A percentile compares a stretch with the other conserved stretches of the same genome.
Conservation (phyloP, 2,113 vertebrate genomes). For the Suncus etruscus region DNA sequence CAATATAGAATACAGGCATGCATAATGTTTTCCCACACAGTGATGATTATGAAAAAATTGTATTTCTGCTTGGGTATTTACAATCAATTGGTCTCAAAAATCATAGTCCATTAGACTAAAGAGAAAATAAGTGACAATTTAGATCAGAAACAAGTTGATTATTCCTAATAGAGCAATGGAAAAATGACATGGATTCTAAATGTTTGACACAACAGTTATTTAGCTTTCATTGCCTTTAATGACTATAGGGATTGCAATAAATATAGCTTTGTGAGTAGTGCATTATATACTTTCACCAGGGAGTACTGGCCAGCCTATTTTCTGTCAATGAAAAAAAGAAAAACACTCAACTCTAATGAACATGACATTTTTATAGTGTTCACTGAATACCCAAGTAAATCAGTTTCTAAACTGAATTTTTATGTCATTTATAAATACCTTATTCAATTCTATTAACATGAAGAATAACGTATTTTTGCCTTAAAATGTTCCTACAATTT, state of each 20-base stretch:
- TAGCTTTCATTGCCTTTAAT: constrained; percentile 62
- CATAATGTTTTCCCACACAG: not conserved
- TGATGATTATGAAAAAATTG: not conserved
- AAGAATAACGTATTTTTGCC: constrained; percentile 9
- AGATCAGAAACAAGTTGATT: constrained; percentile 12
- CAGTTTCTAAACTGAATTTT: constrained; percentile 27
- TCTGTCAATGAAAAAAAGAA: constrained; percentile 58
- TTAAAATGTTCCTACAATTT: constrained; percentile 41
- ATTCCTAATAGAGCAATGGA: constrained; percentile 51
- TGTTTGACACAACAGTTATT: constrained; percentile 62
- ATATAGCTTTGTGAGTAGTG: constrained; percentile 60
- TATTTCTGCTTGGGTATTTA: not conserved
- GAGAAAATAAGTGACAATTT: constrained; percentile 53
- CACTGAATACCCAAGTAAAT: constrained; percentile 44
- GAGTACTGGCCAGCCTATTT: constrained; percentile 69
- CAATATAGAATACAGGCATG: not conserved
- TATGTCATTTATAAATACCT: not conserved
- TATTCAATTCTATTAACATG: not conserved
- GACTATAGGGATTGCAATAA: constrained; percentile 12
- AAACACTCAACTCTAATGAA: constrained; percentile 73
- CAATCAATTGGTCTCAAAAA: constrained; percentile 1
- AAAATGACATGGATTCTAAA: not conserved
- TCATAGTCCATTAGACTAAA: not conserved
- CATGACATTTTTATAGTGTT: constrained; percentile 68
- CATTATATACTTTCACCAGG: constrained; percentile 60